Percentiles rank a stretch among this genome's conserved stretches.
phyloP scores from a whole-genome alignment of 2,113 vertebrate species.

The Sterrhoptilus dennistouni region DNA sequence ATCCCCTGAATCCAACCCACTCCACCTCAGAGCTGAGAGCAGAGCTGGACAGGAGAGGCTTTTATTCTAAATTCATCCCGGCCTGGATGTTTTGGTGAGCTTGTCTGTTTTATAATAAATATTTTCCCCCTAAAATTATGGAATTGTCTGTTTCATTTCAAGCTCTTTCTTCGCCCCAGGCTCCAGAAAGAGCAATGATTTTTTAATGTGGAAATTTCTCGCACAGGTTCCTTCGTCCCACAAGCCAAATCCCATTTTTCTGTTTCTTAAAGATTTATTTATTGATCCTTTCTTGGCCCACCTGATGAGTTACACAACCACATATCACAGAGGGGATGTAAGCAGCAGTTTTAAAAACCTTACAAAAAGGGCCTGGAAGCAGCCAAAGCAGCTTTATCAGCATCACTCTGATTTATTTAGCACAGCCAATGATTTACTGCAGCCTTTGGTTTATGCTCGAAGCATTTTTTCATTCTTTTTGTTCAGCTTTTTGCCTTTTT shows the following conservation, averaged over 20 bases:
- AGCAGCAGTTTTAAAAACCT: no score
- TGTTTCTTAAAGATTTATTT: slow-evolving; percentile 72
- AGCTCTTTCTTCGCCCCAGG: slow-evolving; percentile 46
- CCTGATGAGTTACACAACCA: neutral
- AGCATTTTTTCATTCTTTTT: no score
- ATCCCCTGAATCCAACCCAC: neutral
- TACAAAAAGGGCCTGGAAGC: no score
- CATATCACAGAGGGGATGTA: no score
- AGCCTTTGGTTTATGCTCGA: no score
- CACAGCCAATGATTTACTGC: no score
- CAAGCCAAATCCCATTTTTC: slow-evolving; percentile 70
- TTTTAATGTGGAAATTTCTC: slow-evolving; percentile 83
- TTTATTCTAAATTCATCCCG: slow-evolving; percentile 27
- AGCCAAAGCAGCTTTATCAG: no score
- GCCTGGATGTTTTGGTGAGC: slow-evolving; percentile 71
- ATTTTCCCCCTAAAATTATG: slow-evolving; percentile 71
- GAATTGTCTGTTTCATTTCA: slow-evolving; percentile 78
- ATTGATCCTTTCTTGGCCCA: slow-evolving; percentile 70
- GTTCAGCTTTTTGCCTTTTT: neutral
- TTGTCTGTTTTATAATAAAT: slow-evolving; percentile 74
- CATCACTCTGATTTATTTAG: no score
- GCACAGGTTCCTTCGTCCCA: slow-evolving; percentile 53
- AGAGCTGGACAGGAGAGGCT: neutral
- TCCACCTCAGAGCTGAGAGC: slow-evolving; percentile 2
- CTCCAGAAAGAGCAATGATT: slow-evolving; percentile 64